These are phyloP conservation scores for Apeira syringaria DNA, from an alignment of 2,888 invertebrate species.

Conservation along the genomic window DNA sequence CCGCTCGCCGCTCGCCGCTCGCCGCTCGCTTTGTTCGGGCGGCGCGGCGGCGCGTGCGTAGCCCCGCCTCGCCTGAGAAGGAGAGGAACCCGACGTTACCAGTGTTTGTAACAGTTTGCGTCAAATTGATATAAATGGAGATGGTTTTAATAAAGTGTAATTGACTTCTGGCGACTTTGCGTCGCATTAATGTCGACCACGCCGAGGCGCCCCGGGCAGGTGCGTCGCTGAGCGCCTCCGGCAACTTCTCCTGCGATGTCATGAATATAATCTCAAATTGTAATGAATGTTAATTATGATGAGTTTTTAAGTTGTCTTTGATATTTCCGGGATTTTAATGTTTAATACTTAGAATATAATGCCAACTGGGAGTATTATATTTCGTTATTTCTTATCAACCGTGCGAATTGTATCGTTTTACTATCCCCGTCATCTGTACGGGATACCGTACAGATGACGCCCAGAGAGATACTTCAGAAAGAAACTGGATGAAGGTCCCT, in stretches of 20 bases:
- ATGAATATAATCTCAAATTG: conserved; percentile 79
- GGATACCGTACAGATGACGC: no score
- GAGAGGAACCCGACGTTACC: conserved; percentile 81
- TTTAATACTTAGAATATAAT: no score
- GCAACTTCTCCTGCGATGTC: conserved; percentile 69
- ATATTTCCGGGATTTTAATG: conserved; percentile 51
- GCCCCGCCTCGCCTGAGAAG: conserved; percentile 77
- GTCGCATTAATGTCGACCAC: conserved; percentile 82
- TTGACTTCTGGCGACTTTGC: conserved; percentile 83
- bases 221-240: conserved; percentile 75
- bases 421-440: no score
- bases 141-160: conserved; percentile 84
- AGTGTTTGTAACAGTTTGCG: conserved; percentile 84
- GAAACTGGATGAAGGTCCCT: no score
- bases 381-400: no score
- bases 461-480: no score
- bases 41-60: conserved; percentile 72
- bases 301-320: conserved; percentile 66
- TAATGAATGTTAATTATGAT: conserved; percentile 78
- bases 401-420: no score
- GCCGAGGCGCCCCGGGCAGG: conserved; percentile 80
- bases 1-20: conserved; percentile 54
- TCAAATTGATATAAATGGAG: conserved; percentile 84
- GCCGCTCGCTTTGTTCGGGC: conserved; percentile 49
- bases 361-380: no score